These are phyloP conservation scores for Dasypus novemcinctus DNA, from an alignment of 2,113 vertebrate species.

Conservation along the genomic window DNA sequence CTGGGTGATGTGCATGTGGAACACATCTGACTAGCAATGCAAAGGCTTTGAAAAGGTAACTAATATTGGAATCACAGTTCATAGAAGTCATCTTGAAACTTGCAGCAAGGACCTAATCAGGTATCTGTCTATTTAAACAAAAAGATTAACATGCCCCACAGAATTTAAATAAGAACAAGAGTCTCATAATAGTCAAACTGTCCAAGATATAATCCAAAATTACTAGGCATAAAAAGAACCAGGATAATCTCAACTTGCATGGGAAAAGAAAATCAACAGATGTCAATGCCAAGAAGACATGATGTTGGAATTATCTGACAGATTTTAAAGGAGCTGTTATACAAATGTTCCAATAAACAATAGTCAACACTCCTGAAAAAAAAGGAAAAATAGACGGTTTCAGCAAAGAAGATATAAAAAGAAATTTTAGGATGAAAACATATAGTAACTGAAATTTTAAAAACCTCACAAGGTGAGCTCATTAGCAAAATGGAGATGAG, in stretches of 20 bases:
- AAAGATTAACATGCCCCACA: neutral
- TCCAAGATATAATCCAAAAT: constrained; percentile 20
- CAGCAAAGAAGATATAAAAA: neutral
- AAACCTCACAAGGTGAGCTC: neutral
- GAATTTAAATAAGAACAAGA: neutral
- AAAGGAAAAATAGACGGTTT: neutral
- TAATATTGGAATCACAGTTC: neutral
- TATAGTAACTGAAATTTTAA: neutral
- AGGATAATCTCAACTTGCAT: neutral
- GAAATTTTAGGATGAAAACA: constrained; percentile 28
- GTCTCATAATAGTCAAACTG: neutral
- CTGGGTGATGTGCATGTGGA: too few species aligned
- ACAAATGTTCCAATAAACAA: neutral
- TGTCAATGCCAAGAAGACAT: neutral
- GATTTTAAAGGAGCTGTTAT: constrained; percentile 6
- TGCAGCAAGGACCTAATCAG: neutral
- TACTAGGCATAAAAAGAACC: neutral
- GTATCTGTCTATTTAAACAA: neutral
- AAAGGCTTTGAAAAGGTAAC: neutral
- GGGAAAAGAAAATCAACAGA: constrained; percentile 20
- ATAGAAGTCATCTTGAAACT: neutral
- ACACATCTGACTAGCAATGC: neutral
- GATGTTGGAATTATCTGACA: neutral
- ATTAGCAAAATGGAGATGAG: neutral
- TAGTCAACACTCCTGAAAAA: neutral